Percentiles rank a stretch among this genome's conserved stretches.
Evolutionary conservation across 2,113 vertebrate genomes (phyloP).

Genomic region (Lepus timidus): DNA sequence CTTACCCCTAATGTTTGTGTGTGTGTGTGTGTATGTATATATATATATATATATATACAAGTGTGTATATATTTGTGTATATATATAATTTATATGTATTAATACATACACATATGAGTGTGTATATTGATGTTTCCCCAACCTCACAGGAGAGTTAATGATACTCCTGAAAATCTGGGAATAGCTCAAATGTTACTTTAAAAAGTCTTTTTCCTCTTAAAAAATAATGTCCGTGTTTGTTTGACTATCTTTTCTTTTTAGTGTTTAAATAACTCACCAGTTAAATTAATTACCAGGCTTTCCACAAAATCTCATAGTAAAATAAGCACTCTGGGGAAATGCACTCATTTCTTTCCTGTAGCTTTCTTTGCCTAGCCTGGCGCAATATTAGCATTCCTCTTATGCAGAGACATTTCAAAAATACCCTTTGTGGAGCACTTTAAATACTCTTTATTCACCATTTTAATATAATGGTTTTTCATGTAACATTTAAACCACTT

Average conservation of each 20-base stretch:
- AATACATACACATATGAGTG: no score
- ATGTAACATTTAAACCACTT: neutral
- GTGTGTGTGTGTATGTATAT: neutral
- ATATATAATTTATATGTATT: neutral
- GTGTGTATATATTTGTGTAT: no score
- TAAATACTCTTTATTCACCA: slow-evolving; percentile 17
- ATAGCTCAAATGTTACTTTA: neutral
- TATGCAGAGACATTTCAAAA: slow-evolving; percentile 42
- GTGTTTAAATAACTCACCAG: slow-evolving; percentile 30
- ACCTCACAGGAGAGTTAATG: neutral
- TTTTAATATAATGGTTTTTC: neutral
- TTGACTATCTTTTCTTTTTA: neutral
- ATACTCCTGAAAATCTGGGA: neutral
- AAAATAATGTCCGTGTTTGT: neutral
- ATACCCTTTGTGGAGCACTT: neutral
- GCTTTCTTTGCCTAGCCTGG: slow-evolving; percentile 30
- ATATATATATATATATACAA: no score
- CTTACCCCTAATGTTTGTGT: neutral
- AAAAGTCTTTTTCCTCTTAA: neutral
- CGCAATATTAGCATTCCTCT: slow-evolving; percentile 48
- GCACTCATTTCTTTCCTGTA: slow-evolving; percentile 16
- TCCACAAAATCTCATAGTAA: slow-evolving; percentile 11
- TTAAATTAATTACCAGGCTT: slow-evolving; percentile 43
- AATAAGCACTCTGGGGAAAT: slow-evolving; percentile 21
- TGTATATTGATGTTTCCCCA: neutral